phyloP scores from a whole-genome alignment of 2,113 vertebrate genomes.

The Eretmodus cyanostictus region DNA sequence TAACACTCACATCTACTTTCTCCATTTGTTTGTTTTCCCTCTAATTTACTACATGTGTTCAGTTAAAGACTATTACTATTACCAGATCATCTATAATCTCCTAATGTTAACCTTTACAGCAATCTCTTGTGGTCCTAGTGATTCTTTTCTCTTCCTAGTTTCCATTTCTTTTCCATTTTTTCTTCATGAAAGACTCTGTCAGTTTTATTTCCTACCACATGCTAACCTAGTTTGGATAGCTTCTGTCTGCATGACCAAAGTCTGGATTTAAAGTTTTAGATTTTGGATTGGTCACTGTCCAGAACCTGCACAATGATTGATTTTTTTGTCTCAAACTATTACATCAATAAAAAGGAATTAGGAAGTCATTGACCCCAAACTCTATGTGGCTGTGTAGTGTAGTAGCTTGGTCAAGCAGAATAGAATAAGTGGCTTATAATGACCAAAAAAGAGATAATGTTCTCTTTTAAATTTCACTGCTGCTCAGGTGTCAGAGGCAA shows the following conservation, averaged over 20 bases:
- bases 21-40: not conserved
- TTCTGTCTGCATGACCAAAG: not conserved
- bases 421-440: not conserved
- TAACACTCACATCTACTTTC: not conserved
- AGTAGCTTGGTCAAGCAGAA: not conserved
- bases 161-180: not conserved
- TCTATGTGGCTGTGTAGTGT: not conserved
- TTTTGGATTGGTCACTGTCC: not conserved
- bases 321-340: not conserved
- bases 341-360: not conserved
- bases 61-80: not conserved
- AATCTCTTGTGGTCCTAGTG: not conserved
- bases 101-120: not conserved
- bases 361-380: not conserved
- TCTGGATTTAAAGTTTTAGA: not conserved
- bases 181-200: not conserved
- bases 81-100: not conserved
- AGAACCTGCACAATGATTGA: not conserved
- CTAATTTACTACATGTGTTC: not conserved
- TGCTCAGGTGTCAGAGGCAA: not conserved
- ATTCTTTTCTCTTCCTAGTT: not conserved
- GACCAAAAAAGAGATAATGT: not conserved
- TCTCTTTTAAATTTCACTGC: not conserved
- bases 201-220: not conserved
- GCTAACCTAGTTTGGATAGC: not conserved